Evolutionary conservation across 2,888 invertebrate species (phyloP).

Genomic region (Nasonovia ribisnigri): DNA sequence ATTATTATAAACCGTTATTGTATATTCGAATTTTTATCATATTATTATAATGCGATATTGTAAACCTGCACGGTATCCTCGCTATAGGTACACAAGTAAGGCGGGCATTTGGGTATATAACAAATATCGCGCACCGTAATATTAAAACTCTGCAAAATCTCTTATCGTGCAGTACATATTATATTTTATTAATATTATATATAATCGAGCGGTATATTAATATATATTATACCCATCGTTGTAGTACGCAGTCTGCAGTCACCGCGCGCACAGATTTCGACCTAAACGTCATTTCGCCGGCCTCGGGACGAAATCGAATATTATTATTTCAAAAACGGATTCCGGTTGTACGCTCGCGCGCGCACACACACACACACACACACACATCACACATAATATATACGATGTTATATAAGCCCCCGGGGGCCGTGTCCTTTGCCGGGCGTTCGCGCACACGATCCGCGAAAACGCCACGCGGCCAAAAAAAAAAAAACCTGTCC

Average conservation of each 20-base stretch:
- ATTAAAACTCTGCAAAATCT: background rate
- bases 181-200: background rate
- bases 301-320: slow-evolving; percentile 16
- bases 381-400: background rate
- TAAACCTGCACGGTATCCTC: too few species aligned
- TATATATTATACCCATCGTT: too few species aligned
- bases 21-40: background rate
- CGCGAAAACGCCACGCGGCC: slow-evolving; percentile 44
- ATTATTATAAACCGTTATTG: background rate
- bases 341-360: background rate
- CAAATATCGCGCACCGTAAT: background rate
- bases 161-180: background rate
- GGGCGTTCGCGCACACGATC: background rate
- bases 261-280: background rate
- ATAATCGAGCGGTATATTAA: too few species aligned
- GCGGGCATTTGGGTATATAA: background rate
- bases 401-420: background rate
- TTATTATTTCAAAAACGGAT: slow-evolving; percentile 32
- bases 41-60: background rate
- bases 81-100: background rate
- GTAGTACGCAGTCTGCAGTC: too few species aligned
- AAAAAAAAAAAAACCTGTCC: slow-evolving; percentile 33
- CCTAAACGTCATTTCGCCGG: background rate
- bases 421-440: slow-evolving; percentile 21
- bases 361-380: too few species aligned